A percentile compares a stretch with the other conserved stretches of the same genome.
These are phyloP conservation scores for Fabriciana adippe DNA, from an alignment of 2,888 invertebrate species.

Conservation along the genomic window DNA sequence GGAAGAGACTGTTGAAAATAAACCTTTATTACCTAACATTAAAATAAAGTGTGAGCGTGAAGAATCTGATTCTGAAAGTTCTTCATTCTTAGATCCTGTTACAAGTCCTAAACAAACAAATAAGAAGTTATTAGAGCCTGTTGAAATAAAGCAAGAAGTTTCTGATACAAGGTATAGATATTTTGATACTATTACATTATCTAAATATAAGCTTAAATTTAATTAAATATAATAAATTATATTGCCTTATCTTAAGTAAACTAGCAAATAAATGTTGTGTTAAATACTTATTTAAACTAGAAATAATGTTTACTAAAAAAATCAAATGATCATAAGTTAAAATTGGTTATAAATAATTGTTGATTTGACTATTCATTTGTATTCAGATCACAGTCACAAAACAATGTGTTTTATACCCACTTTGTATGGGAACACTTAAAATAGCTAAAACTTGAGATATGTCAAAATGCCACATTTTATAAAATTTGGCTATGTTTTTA, in stretches of 20 bases:
- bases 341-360: no score
- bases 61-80: conserved; percentile 76
- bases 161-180: conserved; percentile 55
- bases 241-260: background rate
- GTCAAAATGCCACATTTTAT: no score
- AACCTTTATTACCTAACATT: conserved; percentile 67
- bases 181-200: background rate
- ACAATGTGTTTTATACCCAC: no score
- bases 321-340: no score
- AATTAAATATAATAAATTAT: background rate
- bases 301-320: no score
- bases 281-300: no score
- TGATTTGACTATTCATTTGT: no score
- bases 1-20: conserved; percentile 63
- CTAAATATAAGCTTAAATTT: background rate
- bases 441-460: no score
- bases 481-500: no score
- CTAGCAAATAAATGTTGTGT: no score
- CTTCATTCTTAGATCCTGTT: conserved; percentile 71
- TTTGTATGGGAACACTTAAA: no score
- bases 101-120: conserved; percentile 69
- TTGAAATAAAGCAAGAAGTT: conserved; percentile 69
- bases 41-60: conserved; percentile 73
- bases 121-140: conserved; percentile 58
- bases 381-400: no score